Conservation (phyloP, 1,140 invertebrate genomes). For the Scaptomyza pallida region DNA sequence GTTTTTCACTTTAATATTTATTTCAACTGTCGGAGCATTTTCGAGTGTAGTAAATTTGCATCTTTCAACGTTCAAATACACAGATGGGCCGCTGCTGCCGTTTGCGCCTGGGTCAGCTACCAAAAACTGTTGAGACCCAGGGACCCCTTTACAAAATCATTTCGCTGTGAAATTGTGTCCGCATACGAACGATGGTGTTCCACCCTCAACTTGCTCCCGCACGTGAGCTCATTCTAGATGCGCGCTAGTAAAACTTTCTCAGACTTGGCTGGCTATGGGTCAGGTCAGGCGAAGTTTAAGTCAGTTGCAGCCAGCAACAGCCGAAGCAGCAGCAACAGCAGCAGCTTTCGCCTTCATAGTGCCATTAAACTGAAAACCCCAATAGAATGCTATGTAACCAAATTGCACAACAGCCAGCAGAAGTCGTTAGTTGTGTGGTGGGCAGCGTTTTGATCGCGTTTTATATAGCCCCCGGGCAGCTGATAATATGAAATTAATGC, state of each 20-base stretch:
- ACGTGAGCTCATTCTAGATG: conserved; percentile 75
- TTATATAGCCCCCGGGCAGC: conserved; percentile 59
- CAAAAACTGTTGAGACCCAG: conserved; percentile 19
- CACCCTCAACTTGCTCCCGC: conserved; percentile 9
- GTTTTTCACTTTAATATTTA: conserved; percentile 82
- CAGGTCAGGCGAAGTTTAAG: conserved; percentile 6
- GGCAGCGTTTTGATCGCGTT: conserved; percentile 50
- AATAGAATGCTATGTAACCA: conserved; percentile 55
- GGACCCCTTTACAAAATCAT: conserved; percentile 66
- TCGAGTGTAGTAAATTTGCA: conserved; percentile 76
- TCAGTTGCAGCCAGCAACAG: conserved; percentile 29
- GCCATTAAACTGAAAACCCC: conserved; percentile 70
- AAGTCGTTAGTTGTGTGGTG: conserved; percentile 37
- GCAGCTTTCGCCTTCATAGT: conserved; percentile 20
- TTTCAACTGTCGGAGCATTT: conserved; percentile 72
- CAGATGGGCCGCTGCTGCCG: conserved; percentile 20
- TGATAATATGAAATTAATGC: conserved; percentile 82
- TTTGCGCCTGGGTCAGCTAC: conserved; percentile 20
- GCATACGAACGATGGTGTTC: conserved; percentile 33
- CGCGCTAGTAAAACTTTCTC: conserved; percentile 64
- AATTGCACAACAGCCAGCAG: conserved; percentile 28
- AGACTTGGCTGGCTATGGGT: conserved; percentile 12
- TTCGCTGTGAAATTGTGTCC: conserved; percentile 78
- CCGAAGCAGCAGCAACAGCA: too few species aligned
- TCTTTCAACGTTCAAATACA: conserved; percentile 74